phyloP scores from a whole-genome alignment of 2,797 vertebrate genomes.

The Avahi laniger region DNA sequence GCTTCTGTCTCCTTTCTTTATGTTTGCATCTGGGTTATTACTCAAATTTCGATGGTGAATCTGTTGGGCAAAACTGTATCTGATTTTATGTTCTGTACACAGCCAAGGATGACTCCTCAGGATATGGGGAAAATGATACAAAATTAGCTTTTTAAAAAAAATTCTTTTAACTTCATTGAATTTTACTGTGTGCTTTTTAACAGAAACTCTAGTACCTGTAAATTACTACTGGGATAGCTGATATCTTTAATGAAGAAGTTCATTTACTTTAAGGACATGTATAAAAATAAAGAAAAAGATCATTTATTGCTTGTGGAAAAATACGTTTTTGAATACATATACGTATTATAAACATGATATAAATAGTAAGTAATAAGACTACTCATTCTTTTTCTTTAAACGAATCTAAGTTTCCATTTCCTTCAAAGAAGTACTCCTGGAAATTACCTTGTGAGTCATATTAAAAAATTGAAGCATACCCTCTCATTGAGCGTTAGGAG shows the following conservation, averaged over 20 bases:
- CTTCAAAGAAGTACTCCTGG: background rate
- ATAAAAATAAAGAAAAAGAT: background rate
- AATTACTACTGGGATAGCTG: background rate
- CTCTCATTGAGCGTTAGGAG: background rate
- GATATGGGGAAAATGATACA: background rate
- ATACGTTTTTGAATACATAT: background rate
- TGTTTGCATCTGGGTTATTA: background rate
- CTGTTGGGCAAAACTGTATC: background rate
- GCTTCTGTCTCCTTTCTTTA: background rate
- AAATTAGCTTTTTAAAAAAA: background rate
- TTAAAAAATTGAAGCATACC: background rate
- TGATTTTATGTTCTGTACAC: conserved; percentile 16
- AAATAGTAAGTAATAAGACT: background rate
- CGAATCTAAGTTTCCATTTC: background rate
- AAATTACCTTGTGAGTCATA: background rate
- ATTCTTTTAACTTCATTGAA: background rate
- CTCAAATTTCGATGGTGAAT: background rate
- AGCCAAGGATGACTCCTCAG: background rate
- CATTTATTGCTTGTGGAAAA: background rate
- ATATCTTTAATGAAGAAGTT: background rate
- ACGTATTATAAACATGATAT: background rate
- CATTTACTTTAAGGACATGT: background rate
- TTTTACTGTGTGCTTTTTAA: background rate
- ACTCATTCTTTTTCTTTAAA: background rate
- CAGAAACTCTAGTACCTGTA: background rate